phyloP scores from a whole-genome alignment of 2,113 vertebrate species.

The Odontesthes bonariensis region DNA sequence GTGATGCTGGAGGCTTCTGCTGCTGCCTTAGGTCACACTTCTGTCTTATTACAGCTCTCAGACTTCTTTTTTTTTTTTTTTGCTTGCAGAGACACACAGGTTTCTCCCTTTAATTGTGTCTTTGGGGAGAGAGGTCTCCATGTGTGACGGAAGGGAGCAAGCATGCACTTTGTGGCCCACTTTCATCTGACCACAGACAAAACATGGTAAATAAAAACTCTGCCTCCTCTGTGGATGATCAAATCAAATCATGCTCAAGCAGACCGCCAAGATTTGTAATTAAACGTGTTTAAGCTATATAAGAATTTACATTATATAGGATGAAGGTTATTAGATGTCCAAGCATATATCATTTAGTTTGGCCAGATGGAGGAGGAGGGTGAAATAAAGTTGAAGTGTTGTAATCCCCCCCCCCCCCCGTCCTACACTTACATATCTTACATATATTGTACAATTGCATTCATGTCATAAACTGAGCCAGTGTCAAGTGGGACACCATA shows the following conservation, averaged over 20 bases:
- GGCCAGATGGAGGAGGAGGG: too few relatives aligned
- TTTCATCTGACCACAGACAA: conserved; percentile 49
- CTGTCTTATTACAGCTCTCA: conserved; percentile 59
- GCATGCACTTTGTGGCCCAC: conserved; percentile 49
- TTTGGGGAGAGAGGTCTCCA: conserved; percentile 59
- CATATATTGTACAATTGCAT: neutral
- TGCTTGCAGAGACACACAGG: conserved; percentile 54
- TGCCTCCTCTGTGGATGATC: neutral
- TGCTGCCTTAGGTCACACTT: conserved; percentile 59
- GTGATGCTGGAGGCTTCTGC: conserved; percentile 41
- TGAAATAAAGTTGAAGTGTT: too few relatives aligned
- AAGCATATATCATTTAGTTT: too few relatives aligned
- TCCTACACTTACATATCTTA: too few relatives aligned
- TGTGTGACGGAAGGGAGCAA: conserved; percentile 39
- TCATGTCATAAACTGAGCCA: neutral
- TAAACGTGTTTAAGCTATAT: neutral
- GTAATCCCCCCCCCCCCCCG: too few relatives aligned
- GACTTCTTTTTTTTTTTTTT: conserved; percentile 41
- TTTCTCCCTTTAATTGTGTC: conserved; percentile 76
- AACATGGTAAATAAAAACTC: conserved; percentile 22
- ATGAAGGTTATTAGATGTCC: too few relatives aligned
- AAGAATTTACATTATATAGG: too few relatives aligned
- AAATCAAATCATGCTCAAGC: neutral
- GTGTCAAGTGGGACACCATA: conserved; percentile 31
- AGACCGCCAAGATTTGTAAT: neutral